Evolutionary conservation across 2,888 invertebrate species (phyloP).

Genomic region (Cerastis rubricosa): DNA sequence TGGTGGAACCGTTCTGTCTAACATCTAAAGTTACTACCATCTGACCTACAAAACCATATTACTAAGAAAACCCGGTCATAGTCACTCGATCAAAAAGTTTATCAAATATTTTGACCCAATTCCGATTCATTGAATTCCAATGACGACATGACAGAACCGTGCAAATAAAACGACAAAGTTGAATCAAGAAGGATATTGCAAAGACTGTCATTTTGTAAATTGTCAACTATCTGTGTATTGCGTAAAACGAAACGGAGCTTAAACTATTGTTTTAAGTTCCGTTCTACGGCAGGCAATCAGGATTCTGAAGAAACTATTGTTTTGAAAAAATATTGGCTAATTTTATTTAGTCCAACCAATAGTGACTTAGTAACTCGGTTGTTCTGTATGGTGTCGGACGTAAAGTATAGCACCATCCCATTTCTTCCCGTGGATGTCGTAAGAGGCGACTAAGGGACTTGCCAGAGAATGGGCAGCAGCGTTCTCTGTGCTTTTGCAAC

Average conservation of each 20-base stretch:
- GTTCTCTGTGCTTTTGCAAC: too few relatives aligned
- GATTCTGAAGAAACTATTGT: conserved; percentile 15
- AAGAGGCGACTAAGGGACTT: too few relatives aligned
- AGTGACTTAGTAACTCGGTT: background rate
- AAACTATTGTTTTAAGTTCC: conserved; percentile 62
- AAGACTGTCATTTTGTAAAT: conserved; percentile 45
- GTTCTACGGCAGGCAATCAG: conserved; percentile 36
- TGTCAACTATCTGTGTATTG: conserved; percentile 37
- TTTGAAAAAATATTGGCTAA: conserved; percentile 2
- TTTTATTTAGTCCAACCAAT: background rate
- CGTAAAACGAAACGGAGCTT: conserved; percentile 61
- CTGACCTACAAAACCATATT: background rate
- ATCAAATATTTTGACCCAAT: conserved; percentile 20
- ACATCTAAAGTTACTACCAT: too few relatives aligned
- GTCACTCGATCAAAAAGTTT: conserved; percentile 1
- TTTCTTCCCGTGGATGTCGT: too few relatives aligned
- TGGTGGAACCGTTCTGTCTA: too few relatives aligned
- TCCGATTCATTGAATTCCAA: conserved; percentile 25
- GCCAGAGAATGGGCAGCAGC: too few relatives aligned
- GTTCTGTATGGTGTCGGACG: too few relatives aligned
- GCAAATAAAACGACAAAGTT: conserved; percentile 27
- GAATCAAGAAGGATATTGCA: conserved; percentile 60
- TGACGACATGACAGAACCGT: conserved; percentile 23
- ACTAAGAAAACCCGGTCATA: background rate
- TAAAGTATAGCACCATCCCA: too few relatives aligned